Evolutionary conservation across 2,797 vertebrate species (phyloP).

Genomic region (Hybognathus amarus): DNA sequence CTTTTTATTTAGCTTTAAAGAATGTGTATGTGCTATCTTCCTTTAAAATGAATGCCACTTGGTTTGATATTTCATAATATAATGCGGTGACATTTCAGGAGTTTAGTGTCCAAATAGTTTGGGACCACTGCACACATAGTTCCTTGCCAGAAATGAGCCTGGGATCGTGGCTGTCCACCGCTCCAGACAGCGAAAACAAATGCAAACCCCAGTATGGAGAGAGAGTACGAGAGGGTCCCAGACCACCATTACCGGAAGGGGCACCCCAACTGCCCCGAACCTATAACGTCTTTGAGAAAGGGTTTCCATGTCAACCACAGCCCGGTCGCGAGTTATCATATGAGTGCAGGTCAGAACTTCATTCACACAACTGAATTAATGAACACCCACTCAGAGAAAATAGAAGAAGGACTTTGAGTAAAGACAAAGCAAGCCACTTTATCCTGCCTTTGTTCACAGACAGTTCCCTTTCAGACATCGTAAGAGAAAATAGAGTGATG

Average conservation of each 20-base stretch:
- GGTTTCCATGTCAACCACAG: slow-evolving; percentile 37
- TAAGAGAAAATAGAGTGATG: slow-evolving; percentile 38
- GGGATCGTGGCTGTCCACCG: slow-evolving; percentile 17
- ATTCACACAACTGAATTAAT: slow-evolving; percentile 61
- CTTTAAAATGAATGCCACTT: slow-evolving; percentile 9
- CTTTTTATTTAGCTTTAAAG: background rate
- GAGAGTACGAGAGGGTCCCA: background rate
- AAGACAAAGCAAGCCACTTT: slow-evolving; percentile 53
- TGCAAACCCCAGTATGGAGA: background rate
- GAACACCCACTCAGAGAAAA: slow-evolving; percentile 55
- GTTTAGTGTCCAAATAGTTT: slow-evolving; percentile 20
- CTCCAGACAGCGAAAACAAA: slow-evolving; percentile 5
- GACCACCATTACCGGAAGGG: slow-evolving; percentile 33
- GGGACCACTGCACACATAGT: slow-evolving; percentile 24
- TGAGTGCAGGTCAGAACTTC: slow-evolving; percentile 35
- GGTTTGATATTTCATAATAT: slow-evolving; percentile 18
- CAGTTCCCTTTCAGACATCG: slow-evolving; percentile 18
- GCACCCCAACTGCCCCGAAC: background rate
- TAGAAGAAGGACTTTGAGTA: slow-evolving; percentile 46
- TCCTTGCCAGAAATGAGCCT: background rate
- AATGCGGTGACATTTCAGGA: slow-evolving; percentile 15
- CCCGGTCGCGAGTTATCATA: slow-evolving; percentile 39
- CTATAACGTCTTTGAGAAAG: slow-evolving; percentile 42
- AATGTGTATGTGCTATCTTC: background rate
- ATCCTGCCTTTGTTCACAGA: slow-evolving; percentile 46